These are phyloP conservation scores for Pollenia labialis DNA, from an alignment of 2,888 invertebrate species.

Conservation along the genomic window DNA sequence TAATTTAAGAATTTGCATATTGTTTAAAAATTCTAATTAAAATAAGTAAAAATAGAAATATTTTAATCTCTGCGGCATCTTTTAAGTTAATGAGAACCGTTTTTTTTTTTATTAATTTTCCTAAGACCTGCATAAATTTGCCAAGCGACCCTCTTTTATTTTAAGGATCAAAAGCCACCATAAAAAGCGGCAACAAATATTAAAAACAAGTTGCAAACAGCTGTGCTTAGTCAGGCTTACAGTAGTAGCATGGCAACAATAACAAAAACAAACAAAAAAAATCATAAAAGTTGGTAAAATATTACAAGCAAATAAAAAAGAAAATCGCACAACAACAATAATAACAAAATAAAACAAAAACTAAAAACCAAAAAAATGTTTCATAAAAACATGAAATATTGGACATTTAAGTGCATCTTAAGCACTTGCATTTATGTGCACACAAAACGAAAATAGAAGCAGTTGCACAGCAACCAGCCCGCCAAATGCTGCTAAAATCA, in stretches of 20 bases:
- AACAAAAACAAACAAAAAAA: constrained; percentile 58
- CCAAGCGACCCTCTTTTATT: constrained; percentile 54
- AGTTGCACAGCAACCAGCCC: constrained; percentile 5
- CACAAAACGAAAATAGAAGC: constrained; percentile 53
- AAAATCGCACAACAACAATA: constrained; percentile 60
- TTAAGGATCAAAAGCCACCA: constrained; percentile 44
- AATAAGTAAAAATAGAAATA: constrained; percentile 3
- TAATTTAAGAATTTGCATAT: not conserved
- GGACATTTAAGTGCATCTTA: constrained; percentile 79
- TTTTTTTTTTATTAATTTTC: constrained; percentile 36
- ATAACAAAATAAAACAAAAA: constrained; percentile 32
- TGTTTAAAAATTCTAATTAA: not conserved
- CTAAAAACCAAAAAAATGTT: constrained; percentile 59
- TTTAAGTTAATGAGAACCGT: constrained; percentile 25
- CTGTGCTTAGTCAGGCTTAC: constrained; percentile 65
- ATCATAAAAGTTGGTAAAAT: constrained; percentile 75
- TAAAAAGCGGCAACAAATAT: constrained; percentile 43
- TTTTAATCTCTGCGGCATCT: constrained; percentile 32
- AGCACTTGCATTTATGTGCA: constrained; percentile 78
- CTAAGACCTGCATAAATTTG: constrained; percentile 20
- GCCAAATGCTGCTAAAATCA: constrained; percentile 46
- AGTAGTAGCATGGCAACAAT: constrained; percentile 32
- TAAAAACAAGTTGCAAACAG: constrained; percentile 68
- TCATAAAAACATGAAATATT: constrained; percentile 80
- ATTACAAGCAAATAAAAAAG: constrained; percentile 71